A percentile compares a stretch with the other conserved stretches of the same genome.
Evolutionary conservation across 2,888 invertebrate genomes (phyloP).

Genomic region (Sphaerophoria rueppellii): DNA sequence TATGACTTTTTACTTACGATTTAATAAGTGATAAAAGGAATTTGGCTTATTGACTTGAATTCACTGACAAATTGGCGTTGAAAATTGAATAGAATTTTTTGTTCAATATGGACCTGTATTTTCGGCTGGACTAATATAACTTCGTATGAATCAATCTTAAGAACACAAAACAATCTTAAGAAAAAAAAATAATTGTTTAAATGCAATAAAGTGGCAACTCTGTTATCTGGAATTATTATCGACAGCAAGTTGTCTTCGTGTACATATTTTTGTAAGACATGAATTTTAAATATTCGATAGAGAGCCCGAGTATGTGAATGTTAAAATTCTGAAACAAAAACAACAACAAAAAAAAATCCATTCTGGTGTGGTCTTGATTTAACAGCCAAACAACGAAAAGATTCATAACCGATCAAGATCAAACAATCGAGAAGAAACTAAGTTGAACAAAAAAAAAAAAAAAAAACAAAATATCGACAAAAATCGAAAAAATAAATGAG

Average conservation of each 20-base stretch:
- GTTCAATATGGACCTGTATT: no score
- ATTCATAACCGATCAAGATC: conserved; percentile 28
- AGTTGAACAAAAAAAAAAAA: background rate
- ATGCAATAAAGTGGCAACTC: conserved; percentile 49
- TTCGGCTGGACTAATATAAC: no score
- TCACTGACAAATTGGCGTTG: no score
- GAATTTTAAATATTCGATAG: conserved; percentile 21
- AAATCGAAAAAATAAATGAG: background rate
- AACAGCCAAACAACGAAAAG: background rate
- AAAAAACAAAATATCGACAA: background rate
- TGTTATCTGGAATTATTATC: conserved; percentile 30
- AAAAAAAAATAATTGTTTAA: background rate
- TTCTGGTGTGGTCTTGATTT: background rate
- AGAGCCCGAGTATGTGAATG: conserved; percentile 14
- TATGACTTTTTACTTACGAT: no score
- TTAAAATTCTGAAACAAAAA: background rate
- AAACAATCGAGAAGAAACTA: conserved; percentile 3
- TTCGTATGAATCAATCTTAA: background rate
- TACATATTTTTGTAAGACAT: conserved; percentile 9
- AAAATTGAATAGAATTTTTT: no score
- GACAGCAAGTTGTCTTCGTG: conserved; percentile 50
- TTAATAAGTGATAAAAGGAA: no score
- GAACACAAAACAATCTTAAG: background rate
- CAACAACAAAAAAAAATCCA: conserved; percentile 11
- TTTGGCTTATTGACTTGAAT: no score